These are phyloP conservation scores for Athrips mouffetella DNA, from an alignment of 2,888 invertebrate genomes.

Conservation along the genomic window DNA sequence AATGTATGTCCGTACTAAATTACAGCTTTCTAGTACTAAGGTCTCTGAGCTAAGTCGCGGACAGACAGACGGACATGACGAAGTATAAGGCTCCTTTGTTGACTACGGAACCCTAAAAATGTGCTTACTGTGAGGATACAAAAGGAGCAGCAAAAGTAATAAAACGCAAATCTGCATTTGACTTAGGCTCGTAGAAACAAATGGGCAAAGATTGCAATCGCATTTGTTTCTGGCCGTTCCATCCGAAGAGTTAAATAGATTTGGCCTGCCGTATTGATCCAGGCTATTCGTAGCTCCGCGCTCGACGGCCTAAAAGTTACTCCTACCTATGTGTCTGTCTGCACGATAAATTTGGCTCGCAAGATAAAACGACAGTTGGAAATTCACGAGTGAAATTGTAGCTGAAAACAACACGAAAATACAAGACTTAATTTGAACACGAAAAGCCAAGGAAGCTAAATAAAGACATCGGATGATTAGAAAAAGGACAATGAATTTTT, in stretches of 20 bases:
- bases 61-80: too few relatives aligned
- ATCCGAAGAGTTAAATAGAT: constrained; percentile 1
- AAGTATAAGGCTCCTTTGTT: too few relatives aligned
- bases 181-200: constrained; percentile 14
- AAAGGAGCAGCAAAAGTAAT: too few relatives aligned
- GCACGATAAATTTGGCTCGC: constrained; percentile 4
- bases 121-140: too few relatives aligned
- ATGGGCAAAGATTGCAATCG: constrained; percentile 21
- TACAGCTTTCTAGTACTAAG: too few relatives aligned
- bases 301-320: constrained; percentile 22
- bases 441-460: neutral
- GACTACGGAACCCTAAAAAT: too few relatives aligned
- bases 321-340: constrained; percentile 4
- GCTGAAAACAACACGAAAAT: neutral
- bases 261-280: constrained; percentile 32
- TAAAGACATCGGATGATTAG: neutral
- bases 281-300: constrained; percentile 29
- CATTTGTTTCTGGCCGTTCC: neutral
- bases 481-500: too few relatives aligned
- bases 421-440: neutral
- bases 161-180: constrained; percentile 22
- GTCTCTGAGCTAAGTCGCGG: too few relatives aligned
- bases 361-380: neutral
- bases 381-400: neutral
- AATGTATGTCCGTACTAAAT: too few relatives aligned